Base-by-base conservation (phyloP, 2,888 invertebrate genomes). In the Spodoptera picta region DNA sequence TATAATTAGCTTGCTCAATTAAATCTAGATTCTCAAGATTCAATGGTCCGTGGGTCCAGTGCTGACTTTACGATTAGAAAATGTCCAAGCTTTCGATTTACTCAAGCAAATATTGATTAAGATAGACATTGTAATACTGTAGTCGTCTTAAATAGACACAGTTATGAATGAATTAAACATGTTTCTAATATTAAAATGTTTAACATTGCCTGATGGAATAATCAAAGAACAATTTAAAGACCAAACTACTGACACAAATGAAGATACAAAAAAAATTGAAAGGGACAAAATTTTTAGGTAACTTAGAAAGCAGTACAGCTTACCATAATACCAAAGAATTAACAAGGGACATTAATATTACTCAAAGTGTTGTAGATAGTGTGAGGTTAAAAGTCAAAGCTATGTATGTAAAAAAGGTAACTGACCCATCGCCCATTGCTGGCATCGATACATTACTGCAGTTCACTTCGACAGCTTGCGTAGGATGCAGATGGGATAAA, bases 1-100 rank as follows among this genome's bases (percentile, higher is more conserved):
- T 87, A 87, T 89, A 90, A 89, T 90, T 89, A 89, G 89, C 85
- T 86, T 82, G 85, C 84, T 81, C 86, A 87, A 89, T 89, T 88
- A 86, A 88, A 85, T 81, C 84, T 83, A 81, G 83, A 82, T 75
- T 76, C 73, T 72, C 68, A 62, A 68, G 76, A 77, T 82, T 81
- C 82, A 79, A 80, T 71, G 62, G 69, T 52, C 61, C 54, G 46
- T 48, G 12, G 60, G 45, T n/a, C 51, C 44, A 66, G 59, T 31
- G 36, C 53, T 50, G 64, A 52, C 53, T 65, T 67, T 60, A 48
- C 65, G 63, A 69, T 69, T 72, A 68, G 78, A 75, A 66, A 59
- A 62, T 60, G 52, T 44, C 47, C 46, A 47, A 65, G 53, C 69
- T 72, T 67, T 66, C 52, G 53, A 58, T 72, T 61, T 45, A 57